Evolutionary conservation across 2,888 invertebrate species (phyloP), one percentile per base, ranked within the genome.

Genomic region (Drosophila vallismaia): DNA sequence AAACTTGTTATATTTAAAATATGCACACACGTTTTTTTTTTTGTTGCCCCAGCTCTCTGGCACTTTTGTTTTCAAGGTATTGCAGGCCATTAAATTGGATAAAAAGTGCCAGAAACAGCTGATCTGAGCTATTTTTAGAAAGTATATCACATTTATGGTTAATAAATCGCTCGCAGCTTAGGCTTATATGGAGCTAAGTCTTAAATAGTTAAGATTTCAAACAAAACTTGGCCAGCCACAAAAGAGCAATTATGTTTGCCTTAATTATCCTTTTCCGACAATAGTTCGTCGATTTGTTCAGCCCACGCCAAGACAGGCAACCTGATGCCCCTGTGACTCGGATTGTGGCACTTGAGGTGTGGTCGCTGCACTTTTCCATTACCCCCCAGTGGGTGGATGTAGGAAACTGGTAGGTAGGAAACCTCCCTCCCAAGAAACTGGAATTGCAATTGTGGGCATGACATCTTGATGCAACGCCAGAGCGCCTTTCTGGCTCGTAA

Each of bases 1-100:
- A 80, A 88, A 86, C 84, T 88, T 83, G 84, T 88, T 85, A 71
- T 83, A 86, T 83, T 88, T 85, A 80, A 88, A 83, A 83, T 85
- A 85, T 82, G 75, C 77, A 53, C 56, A 74, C 57, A 74, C 57
- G 53, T 54, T 70, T 64, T 58, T 51, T 45, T 58, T 51, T 45
- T 7, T n/a, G 6, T 28, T n/a, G n/a, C n/a, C n/a, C 36, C 38
- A 19, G 31, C 42, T 12, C 9, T 6, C 9, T 5, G 33, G 8
- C 44, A 14, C 51, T 62, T 44, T 59, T 58, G 24, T 49, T 63
- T 73, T 68, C 79, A 82, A 81, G 86, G 82, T 85, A 76, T 75
- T 71, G 59, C 71, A 46, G 72, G 70, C 80, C 74, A 74, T 79
- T 82, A 74, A 87, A 71, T 59, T 67, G 74, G 73, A 42, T 45